phyloP scores from a whole-genome alignment of 2,797 vertebrate species.

The Sebastes hubbsi region DNA sequence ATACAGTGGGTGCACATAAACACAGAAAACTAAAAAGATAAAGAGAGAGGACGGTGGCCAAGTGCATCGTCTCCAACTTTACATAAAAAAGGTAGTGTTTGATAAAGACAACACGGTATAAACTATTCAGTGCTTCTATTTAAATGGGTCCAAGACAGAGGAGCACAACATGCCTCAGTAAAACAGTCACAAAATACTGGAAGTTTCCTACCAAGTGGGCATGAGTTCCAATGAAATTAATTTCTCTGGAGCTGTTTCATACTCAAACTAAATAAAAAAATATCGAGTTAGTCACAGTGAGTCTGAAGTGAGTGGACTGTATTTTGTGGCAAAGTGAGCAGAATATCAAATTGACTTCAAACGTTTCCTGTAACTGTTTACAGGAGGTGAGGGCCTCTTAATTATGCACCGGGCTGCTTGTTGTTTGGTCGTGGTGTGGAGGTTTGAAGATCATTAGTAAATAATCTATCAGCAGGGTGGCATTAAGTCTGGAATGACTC shows the following conservation, averaged over 20 bases:
- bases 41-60: constrained; percentile 1
- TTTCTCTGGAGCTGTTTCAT: constrained; percentile 24
- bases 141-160: background rate
- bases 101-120: constrained; percentile 11
- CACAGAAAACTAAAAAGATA: constrained; percentile 3
- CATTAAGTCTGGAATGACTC: constrained; percentile 14
- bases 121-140: constrained; percentile 24
- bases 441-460: constrained; percentile 23
- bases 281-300: constrained; percentile 1
- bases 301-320: constrained; percentile 6
- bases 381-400: background rate
- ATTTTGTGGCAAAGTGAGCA: constrained; percentile 19
- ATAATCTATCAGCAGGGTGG: constrained; percentile 30
- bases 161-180: constrained; percentile 1
- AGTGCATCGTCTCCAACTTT: background rate
- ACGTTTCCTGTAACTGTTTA: constrained; percentile 11
- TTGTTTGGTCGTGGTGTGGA: constrained; percentile 1
- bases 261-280: constrained; percentile 27
- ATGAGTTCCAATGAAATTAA: constrained; percentile 13
- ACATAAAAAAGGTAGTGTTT: constrained; percentile 20
- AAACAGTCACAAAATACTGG: constrained; percentile 26
- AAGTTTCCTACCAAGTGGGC: background rate
- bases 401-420: background rate
- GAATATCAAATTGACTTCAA: constrained; percentile 40
- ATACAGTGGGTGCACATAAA: background rate